Conservation (phyloP, 2,888 invertebrate genomes). For the Ischnura elegans region DNA sequence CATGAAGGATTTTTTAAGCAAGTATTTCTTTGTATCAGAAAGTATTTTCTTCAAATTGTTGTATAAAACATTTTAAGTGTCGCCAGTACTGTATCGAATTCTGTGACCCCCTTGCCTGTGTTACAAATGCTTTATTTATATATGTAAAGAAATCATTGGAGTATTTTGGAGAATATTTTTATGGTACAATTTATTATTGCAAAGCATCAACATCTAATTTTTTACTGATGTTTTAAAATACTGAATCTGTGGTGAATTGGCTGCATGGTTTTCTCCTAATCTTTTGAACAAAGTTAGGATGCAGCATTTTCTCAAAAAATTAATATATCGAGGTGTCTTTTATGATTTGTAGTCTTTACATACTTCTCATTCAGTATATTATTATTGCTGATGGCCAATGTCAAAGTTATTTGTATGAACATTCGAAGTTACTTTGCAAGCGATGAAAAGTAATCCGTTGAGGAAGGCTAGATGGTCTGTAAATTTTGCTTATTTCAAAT, state of each 20-base stretch:
- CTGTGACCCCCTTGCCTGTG: not conserved
- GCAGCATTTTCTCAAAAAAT: not conserved
- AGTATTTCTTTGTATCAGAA: not conserved
- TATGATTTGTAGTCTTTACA: too few relatives aligned
- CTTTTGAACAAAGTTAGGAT: too few relatives aligned
- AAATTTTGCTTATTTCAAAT: too few relatives aligned
- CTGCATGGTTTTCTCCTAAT: too few relatives aligned
- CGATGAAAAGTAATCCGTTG: too few relatives aligned
- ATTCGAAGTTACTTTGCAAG: too few relatives aligned
- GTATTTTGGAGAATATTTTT: constrained; percentile 26
- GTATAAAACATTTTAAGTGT: constrained; percentile 2
- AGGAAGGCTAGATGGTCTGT: too few relatives aligned
- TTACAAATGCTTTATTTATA: not conserved
- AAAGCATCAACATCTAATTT: not conserved
- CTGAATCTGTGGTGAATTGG: too few relatives aligned
- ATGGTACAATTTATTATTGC: not conserved
- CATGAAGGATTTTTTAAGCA: not conserved
- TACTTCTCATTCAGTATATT: too few relatives aligned
- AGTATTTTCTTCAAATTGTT: not conserved
- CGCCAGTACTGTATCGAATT: not conserved
- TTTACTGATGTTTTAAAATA: not conserved
- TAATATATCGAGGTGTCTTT: not conserved
- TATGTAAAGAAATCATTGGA: not conserved
- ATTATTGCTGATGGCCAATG: too few relatives aligned
- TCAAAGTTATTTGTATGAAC: too few relatives aligned